phyloP scores from a whole-genome alignment of 2,888 invertebrate genomes.

The Eupsilia transversa region DNA sequence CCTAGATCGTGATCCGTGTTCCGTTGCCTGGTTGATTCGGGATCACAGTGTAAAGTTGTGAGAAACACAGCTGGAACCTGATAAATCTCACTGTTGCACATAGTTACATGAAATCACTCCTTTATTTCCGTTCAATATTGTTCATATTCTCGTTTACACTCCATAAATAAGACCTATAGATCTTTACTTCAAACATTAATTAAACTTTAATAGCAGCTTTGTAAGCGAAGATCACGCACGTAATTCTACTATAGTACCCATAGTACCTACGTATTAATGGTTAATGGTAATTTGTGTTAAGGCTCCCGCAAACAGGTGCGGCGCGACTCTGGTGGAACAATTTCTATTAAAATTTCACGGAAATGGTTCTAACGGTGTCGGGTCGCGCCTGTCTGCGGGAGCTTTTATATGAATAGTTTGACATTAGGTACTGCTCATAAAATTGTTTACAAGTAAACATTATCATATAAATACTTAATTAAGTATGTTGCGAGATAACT shows the following conservation, averaged over 20 bases:
- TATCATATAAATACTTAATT: slow-evolving; percentile 30
- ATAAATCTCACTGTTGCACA: neutral
- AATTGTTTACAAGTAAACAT: slow-evolving; percentile 31
- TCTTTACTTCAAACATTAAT: slow-evolving; percentile 28
- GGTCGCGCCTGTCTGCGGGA: too few relatives aligned
- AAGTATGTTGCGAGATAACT: slow-evolving; percentile 14
- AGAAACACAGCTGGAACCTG: slow-evolving; percentile 1
- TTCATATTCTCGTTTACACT: slow-evolving; percentile 18
- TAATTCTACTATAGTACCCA: neutral
- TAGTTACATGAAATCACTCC: neutral
- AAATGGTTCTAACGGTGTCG: too few relatives aligned
- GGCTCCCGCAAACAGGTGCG: too few relatives aligned
- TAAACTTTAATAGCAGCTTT: slow-evolving; percentile 26
- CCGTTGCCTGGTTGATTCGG: slow-evolving; percentile 15
- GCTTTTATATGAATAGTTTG: slow-evolving; percentile 34
- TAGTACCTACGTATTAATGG: neutral
- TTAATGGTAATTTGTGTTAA: slow-evolving; percentile 6
- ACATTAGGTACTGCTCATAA: slow-evolving; percentile 36
- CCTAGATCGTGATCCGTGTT: slow-evolving; percentile 35
- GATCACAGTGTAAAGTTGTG: slow-evolving; percentile 12
- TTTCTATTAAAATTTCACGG: too few relatives aligned
- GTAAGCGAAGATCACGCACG: slow-evolving; percentile 22
- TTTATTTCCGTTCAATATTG: slow-evolving; percentile 7
- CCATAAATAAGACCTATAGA: slow-evolving; percentile 12
- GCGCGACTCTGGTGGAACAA: too few relatives aligned